A percentile compares a stretch with the other conserved stretches of the same genome.
These are phyloP conservation scores for Eustalomyia histrio DNA, from an alignment of 2,888 invertebrate genomes.

Conservation along the genomic window DNA sequence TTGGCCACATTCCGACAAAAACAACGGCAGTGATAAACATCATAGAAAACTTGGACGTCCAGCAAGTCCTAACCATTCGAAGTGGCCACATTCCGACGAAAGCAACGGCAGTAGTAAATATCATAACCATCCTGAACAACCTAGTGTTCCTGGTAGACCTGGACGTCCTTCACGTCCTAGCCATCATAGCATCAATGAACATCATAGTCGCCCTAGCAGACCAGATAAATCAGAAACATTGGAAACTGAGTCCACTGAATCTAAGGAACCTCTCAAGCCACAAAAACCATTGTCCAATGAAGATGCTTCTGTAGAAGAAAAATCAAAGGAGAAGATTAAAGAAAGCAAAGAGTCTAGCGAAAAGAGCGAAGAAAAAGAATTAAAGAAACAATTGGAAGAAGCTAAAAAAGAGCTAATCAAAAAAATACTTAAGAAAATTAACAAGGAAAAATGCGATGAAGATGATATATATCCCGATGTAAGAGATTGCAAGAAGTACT, in stretches of 20 bases:
- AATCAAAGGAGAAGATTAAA: constrained; percentile 52
- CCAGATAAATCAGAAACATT: constrained; percentile 61
- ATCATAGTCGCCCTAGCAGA: constrained; percentile 14
- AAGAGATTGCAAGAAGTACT: constrained; percentile 72
- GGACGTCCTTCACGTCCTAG: no score
- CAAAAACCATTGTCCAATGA: constrained; percentile 46
- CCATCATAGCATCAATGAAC: no score
- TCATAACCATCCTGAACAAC: no score
- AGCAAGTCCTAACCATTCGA: constrained; percentile 16
- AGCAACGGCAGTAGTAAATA: no score
- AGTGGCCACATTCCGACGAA: constrained; percentile 20
- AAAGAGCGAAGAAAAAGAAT: constrained; percentile 65
- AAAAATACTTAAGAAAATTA: constrained; percentile 70
- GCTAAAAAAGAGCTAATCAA: constrained; percentile 69
- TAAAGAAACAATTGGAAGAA: constrained; percentile 18
- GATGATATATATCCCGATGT: constrained; percentile 72
- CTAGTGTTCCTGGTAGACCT: no score
- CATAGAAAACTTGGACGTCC: no score
- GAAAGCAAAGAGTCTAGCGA: constrained; percentile 28
- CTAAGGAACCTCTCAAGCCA: constrained; percentile 54
- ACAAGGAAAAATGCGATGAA: constrained; percentile 70
- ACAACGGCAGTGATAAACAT: no score
- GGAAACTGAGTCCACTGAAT: constrained; percentile 71
- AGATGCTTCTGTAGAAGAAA: constrained; percentile 62
- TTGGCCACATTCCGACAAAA: no score